Evolutionary conservation across 2,888 invertebrate genomes (phyloP), one percentile per base, ranked within the genome.

Genomic region (Timema podura): DNA sequence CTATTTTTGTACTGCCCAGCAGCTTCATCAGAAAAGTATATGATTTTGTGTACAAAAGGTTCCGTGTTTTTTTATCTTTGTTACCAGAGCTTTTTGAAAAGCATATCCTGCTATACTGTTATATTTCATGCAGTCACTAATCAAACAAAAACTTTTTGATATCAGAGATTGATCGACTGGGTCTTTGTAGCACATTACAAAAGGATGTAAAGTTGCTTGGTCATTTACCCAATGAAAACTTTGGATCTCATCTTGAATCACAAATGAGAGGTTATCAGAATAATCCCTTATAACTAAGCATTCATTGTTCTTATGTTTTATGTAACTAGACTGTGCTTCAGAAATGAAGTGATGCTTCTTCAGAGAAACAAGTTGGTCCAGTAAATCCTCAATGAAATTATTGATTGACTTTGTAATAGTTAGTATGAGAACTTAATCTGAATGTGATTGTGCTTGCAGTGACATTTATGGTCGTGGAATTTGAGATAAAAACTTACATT

Each of bases 191-290:
- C 6, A 54, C n/a, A 54, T 10, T 1, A 54, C 54, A 54, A 54
- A 54, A 54, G n/a, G 54, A 10, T 54, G 54, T 54, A 54, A n/a
- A 54, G 54, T 54, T 16, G 54, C 54, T 54, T 54, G 54, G 54
- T 54, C 54, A 13, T 54, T 11, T 13, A 54, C 54, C n/a, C 54
- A 54, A 5, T 54, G 54, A 13, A 54, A 54, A 54, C 54, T 54
- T 54, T 8, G 13, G 7, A 15, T 54, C 16, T 16, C 54, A 54
- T 49, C 51, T 49, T 49, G 51, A 49, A 2, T 3, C 10, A 49
- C n/a, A 49, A 49, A 49, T 49, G 51, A 49, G n/a, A 49, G 3
- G 51, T 49, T 49, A 1, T 49, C 30, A 30, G 51, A 49, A 49
- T 2, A 49, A 49, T 49, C 3, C 51, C 51, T 3, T 49, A 49